These are phyloP conservation scores for Dreissena rostriformis DNA, from an alignment of 1,140 invertebrate genomes.

Conservation along the genomic window DNA sequence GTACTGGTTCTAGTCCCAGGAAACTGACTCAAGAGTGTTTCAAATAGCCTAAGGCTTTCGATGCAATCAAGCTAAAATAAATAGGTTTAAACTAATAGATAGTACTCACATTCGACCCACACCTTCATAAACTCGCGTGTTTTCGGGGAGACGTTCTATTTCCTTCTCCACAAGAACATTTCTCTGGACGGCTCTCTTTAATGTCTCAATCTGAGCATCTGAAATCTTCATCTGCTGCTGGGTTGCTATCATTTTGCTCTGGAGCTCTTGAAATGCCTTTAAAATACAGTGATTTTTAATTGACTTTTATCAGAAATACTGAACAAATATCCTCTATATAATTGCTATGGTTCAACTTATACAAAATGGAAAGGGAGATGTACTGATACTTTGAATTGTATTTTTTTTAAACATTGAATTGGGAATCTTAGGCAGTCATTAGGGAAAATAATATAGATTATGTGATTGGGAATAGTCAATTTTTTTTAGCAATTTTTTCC, in stretches of 20 bases:
- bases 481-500: too few relatives aligned
- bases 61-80: too few relatives aligned
- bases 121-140: slow-evolving; percentile 89
- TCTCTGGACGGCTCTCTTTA: slow-evolving; percentile 87
- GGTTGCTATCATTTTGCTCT: slow-evolving; percentile 91
- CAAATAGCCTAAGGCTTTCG: too few relatives aligned
- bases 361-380: neutral
- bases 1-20: too few relatives aligned
- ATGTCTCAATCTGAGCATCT: slow-evolving; percentile 89
- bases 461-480: too few relatives aligned
- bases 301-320: too few relatives aligned
- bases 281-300: slow-evolving; percentile 25
- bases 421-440: too few relatives aligned
- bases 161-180: slow-evolving; percentile 87
- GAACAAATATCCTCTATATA: too few relatives aligned
- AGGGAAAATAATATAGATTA: too few relatives aligned
- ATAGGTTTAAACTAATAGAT: too few relatives aligned
- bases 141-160: slow-evolving; percentile 84
- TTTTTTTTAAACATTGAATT: neutral
- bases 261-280: slow-evolving; percentile 91
- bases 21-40: too few relatives aligned
- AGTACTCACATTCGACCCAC: slow-evolving; percentile 88
- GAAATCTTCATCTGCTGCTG: slow-evolving; percentile 90
- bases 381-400: too few relatives aligned
- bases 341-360: neutral